A percentile compares a stretch with the other conserved stretches of the same genome.
Conservation (phyloP, 2,797 vertebrate genomes). For the Mormyrus proboscirostris region DNA sequence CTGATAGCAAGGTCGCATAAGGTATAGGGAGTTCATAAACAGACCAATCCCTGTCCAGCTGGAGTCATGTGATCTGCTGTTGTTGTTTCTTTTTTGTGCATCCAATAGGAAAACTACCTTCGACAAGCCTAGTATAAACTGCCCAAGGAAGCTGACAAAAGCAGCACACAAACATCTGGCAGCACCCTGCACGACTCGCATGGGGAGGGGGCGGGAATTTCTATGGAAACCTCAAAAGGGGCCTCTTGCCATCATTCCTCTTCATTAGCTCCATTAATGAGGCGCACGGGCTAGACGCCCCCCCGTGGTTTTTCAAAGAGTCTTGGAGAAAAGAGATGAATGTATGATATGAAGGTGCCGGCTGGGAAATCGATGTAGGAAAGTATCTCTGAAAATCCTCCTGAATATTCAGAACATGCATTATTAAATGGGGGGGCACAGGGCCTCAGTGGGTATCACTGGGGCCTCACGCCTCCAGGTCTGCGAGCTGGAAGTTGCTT, state of each 20-base stretch:
- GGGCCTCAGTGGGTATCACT: background rate
- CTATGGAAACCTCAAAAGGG: background rate
- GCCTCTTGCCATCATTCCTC: background rate
- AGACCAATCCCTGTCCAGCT: background rate
- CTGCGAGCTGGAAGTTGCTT: background rate
- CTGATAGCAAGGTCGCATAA: background rate
- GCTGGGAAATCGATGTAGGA: background rate
- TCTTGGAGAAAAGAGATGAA: background rate
- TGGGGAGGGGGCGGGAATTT: background rate
- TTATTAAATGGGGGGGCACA: background rate
- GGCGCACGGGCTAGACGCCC: background rate
- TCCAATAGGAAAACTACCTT: background rate
- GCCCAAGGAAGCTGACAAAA: background rate
- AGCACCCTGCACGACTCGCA: background rate
- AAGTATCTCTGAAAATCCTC: background rate
- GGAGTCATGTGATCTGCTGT: background rate
- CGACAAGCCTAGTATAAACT: background rate
- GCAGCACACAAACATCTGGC: background rate
- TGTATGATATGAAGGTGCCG: background rate
- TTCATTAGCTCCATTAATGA: slow-evolving; percentile 11
- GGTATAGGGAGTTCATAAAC: background rate
- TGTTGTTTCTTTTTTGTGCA: background rate
- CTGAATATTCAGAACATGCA: background rate
- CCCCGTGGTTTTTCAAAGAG: background rate
- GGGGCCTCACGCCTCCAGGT: background rate